Evolutionary conservation across 2,797 vertebrate genomes (phyloP), one percentile per base, ranked within the genome.

Genomic region (Enteromius paludinosus): DNA sequence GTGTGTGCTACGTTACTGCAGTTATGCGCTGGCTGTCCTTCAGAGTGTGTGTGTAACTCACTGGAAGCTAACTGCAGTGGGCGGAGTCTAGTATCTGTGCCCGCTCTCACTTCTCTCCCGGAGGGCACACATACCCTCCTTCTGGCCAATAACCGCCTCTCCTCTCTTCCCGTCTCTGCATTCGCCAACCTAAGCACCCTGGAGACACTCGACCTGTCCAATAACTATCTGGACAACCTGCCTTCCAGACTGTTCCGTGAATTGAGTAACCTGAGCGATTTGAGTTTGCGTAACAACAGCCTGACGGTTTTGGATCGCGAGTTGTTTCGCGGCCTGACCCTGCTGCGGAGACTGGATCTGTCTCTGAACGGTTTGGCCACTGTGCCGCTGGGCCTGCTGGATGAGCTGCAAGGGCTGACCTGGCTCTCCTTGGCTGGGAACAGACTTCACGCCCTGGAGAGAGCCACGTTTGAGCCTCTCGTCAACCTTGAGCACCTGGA

Each of bases 211-310:
- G 97, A 99, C 86, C 94, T 99, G 84, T 99, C 98, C 74, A 99
- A 99, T 91, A 99, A 99, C 92, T 99, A 98, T 91, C 92, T 99
- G 90, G 97, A 99, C 90, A 96, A 97, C 93, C 94, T 99, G 72
- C 97, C 97, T 5, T 89, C 94, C 17, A 93, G 95, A 76, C 89
- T 98, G 87, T 98, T 99, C 88, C 91, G 92, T 4, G 96, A 98
- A 86, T 94, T 98, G 93, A 92, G 92, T 33, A 99, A 98, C 90
- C 94, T 99, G 86, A 97, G 96, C 0, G 96, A 95, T 90, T 94
- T 99, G 54, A 96, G 94, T 87, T 93, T 99, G 84, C 96, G 96
- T 88, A 99, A 99, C 89, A 99, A 99, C 93, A 99, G 97, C 81
- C 95, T 99, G 81, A 96, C 97, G 70, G 93, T 91, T 84, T 94